Conservation (phyloP, 2,888 invertebrate genomes). For the Allacma fusca region DNA sequence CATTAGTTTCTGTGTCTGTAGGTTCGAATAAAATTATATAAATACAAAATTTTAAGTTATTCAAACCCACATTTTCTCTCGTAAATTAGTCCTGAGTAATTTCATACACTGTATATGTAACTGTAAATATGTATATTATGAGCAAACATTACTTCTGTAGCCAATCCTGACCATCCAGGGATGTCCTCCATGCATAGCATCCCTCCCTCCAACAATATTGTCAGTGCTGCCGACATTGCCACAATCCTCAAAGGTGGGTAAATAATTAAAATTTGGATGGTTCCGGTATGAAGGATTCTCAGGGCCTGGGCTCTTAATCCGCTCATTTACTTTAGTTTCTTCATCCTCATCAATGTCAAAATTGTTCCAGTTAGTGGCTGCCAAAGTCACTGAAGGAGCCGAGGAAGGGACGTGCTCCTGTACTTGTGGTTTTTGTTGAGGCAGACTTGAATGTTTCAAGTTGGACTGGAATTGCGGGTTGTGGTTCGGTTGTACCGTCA, state of each 20-base stretch:
- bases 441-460: neutral
- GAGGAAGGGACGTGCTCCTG: neutral
- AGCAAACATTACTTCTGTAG: constrained; percentile 66
- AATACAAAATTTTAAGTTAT: too few species aligned
- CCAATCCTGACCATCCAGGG: constrained; percentile 81
- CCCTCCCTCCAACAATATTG: constrained; percentile 72
- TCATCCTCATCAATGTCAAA: neutral
- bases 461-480: constrained; percentile 16
- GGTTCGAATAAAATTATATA: neutral
- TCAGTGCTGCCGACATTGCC: constrained; percentile 65
- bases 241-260: constrained; percentile 53
- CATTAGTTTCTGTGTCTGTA: constrained; percentile 50
- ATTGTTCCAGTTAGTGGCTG: neutral
- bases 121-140: too few species aligned
- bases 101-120: too few species aligned
- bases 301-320: neutral
- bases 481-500: neutral
- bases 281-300: constrained; percentile 10
- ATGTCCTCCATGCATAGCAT: constrained; percentile 72
- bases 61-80: too few species aligned
- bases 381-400: neutral
- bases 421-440: neutral
- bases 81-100: too few species aligned
- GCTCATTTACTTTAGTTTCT: neutral
- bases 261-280: constrained; percentile 49